Conservation (phyloP, 2,797 vertebrate genomes). For the Pantherophis vulpinus region DNA sequence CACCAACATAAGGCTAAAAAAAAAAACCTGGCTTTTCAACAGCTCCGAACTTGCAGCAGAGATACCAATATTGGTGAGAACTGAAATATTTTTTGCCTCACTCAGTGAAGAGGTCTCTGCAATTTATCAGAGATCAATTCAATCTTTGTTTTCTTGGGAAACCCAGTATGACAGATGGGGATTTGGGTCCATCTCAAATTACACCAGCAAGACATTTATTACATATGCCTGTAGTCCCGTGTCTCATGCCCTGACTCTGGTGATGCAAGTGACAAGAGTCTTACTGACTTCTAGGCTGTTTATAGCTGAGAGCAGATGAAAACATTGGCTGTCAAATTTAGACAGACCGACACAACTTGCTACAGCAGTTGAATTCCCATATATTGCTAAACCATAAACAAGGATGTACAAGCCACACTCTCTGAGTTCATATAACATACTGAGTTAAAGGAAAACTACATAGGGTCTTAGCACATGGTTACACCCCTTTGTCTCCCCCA, state of each 20-base stretch:
- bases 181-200: not conserved
- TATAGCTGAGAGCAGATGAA: not conserved
- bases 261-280: not conserved
- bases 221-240: too few species aligned
- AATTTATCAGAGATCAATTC: too few species aligned
- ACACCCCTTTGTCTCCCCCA: not conserved
- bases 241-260: not conserved
- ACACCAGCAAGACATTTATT: not conserved
- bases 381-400: not conserved
- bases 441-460: not conserved
- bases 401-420: not conserved
- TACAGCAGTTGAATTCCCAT: not conserved
- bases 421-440: not conserved
- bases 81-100: not conserved
- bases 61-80: not conserved
- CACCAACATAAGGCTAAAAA: not conserved
- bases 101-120: not conserved
- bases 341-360: not conserved
- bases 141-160: not conserved
- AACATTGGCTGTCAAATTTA: not conserved
- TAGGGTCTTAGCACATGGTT: not conserved
- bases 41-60: not conserved
- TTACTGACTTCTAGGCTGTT: not conserved
- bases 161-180: not conserved
- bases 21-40: not conserved